Percentiles rank a stretch among this genome's conserved stretches.
Evolutionary conservation across 2,797 vertebrate species (phyloP).

Genomic region (Clarias fuscus): DNA sequence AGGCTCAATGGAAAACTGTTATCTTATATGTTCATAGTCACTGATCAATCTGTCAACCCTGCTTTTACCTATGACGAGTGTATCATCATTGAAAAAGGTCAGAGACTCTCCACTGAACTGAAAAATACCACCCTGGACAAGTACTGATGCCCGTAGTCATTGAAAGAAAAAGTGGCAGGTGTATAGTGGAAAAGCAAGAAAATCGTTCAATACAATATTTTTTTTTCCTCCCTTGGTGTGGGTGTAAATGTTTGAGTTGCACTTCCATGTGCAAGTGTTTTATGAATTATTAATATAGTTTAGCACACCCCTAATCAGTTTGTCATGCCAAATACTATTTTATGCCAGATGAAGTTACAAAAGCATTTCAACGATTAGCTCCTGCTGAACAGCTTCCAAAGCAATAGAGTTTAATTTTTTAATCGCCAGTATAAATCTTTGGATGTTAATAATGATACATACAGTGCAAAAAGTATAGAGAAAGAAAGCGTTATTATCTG

Average conservation of each 20-base stretch:
- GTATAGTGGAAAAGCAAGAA: neutral
- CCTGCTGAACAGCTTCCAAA: neutral
- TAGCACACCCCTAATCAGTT: neutral
- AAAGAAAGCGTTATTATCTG: neutral
- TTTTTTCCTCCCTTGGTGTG: neutral
- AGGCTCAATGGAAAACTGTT: neutral
- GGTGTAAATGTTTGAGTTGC: conserved; percentile 1
- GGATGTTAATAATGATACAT: neutral
- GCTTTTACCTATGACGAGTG: neutral
- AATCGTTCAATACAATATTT: conserved; percentile 6
- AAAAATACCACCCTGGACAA: neutral
- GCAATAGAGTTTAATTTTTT: neutral
- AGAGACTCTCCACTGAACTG: neutral
- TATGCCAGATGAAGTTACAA: neutral
- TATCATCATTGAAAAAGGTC: conserved; percentile 4
- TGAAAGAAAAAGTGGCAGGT: neutral
- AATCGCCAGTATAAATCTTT: too few species aligned
- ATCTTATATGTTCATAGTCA: neutral
- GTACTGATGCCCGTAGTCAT: neutral
- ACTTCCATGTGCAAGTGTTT: neutral
- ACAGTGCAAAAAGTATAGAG: neutral
- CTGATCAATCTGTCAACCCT: neutral
- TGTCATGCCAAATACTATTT: neutral
- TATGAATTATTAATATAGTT: conserved; percentile 3
- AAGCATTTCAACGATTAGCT: neutral